Evolutionary conservation across 1,140 invertebrate genomes (phyloP).

Genomic region (Adoxophyes honmai): DNA sequence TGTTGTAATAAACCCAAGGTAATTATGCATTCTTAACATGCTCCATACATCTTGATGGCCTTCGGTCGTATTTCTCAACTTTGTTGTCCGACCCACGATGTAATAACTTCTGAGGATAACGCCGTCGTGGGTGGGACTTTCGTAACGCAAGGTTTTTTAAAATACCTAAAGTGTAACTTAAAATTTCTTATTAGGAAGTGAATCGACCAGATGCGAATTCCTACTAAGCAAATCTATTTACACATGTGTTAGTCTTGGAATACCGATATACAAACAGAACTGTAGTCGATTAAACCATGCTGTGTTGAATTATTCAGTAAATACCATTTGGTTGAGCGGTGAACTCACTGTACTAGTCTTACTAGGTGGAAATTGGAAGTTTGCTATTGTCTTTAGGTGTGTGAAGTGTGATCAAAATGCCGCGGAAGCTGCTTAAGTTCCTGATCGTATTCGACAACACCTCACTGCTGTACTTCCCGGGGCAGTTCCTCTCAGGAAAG

Average conservation of each 20-base stretch:
- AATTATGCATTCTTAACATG: conserved; percentile 15
- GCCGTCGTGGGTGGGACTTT: conserved; percentile 47
- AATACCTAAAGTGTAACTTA: conserved; percentile 7
- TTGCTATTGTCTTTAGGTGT: neutral
- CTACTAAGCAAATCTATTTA: neutral
- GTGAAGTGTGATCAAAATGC: conserved; percentile 78
- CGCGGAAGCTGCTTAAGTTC: conserved; percentile 93
- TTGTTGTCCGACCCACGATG: conserved; percentile 36
- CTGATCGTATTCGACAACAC: conserved; percentile 96
- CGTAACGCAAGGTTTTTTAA: conserved; percentile 32
- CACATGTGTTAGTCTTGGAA: neutral
- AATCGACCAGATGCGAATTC: neutral
- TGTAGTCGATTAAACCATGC: neutral
- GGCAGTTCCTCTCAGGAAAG: conserved; percentile 93
- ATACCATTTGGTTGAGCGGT: conserved; percentile 1
- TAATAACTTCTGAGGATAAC: conserved; percentile 47
- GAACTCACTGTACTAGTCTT: neutral
- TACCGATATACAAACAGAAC: neutral
- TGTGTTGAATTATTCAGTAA: conserved; percentile 20
- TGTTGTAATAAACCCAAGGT: conserved; percentile 6
- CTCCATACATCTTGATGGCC: conserved; percentile 32
- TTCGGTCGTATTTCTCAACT: conserved; percentile 57
- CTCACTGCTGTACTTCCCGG: conserved; percentile 93
- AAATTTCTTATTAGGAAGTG: conserved; percentile 17
- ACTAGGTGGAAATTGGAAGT: neutral